Evolutionary conservation across 2,888 invertebrate genomes (phyloP).

Genomic region (Coremacera marginata): DNA sequence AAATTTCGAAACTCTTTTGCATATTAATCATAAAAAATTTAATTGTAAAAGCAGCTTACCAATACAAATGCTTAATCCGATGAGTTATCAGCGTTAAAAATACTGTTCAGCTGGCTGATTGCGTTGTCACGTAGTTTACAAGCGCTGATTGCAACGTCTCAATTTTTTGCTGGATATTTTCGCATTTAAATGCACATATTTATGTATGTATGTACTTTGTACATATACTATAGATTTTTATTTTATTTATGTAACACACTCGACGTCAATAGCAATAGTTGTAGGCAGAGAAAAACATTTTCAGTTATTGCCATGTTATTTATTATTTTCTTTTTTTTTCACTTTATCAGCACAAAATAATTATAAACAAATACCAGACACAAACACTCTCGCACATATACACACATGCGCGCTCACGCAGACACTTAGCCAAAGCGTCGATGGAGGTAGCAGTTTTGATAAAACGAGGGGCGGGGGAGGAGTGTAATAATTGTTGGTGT

Average conservation of each 20-base stretch:
- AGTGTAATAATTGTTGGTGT: neutral
- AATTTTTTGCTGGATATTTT: constrained; percentile 14
- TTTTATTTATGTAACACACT: constrained; percentile 25
- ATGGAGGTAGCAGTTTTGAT: neutral
- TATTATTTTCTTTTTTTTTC: constrained; percentile 9
- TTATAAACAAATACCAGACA: constrained; percentile 29
- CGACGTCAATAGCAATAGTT: constrained; percentile 10
- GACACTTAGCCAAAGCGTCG: neutral
- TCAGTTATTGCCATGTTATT: neutral
- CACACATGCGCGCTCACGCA: neutral
- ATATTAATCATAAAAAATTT: neutral
- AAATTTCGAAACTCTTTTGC: too few relatives aligned
- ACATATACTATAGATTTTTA: neutral
- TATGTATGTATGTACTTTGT: constrained; percentile 4
- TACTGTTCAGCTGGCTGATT: neutral
- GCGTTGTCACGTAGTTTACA: neutral
- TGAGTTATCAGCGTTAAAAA: constrained; percentile 9
- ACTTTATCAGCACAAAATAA: constrained; percentile 28
- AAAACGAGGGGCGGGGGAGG: neutral
- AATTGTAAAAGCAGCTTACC: constrained; percentile 10
- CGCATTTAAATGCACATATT: constrained; percentile 26
- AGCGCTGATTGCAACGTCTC: constrained; percentile 11
- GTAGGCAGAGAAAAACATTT: neutral
- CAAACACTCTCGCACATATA: neutral
- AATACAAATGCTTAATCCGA: neutral